Conservation (phyloP, 2,797 vertebrate genomes). For the Premnoplex brunnescens region DNA sequence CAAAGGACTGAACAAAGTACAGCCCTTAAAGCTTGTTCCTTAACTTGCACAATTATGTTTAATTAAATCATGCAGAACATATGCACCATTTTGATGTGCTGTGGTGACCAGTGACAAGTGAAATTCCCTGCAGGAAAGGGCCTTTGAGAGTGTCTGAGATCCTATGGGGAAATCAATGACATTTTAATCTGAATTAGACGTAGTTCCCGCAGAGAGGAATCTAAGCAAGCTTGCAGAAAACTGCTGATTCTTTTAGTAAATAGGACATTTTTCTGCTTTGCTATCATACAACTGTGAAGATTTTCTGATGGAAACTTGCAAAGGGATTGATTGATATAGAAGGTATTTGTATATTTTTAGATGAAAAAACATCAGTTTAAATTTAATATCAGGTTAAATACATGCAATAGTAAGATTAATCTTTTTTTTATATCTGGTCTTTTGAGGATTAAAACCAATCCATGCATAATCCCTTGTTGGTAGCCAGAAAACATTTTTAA, state of each 20-base stretch:
- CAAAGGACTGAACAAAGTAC: not conserved
- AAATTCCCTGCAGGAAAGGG: conserved; percentile 30
- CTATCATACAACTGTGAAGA: not conserved
- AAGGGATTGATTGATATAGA: not conserved
- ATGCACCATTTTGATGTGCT: not conserved
- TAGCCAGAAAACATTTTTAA: conserved; percentile 42
- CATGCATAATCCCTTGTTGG: conserved; percentile 38
- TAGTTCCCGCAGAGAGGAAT: conserved; percentile 9
- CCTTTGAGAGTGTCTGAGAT: conserved; percentile 15
- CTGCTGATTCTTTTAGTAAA: conserved; percentile 22
- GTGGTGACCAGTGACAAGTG: conserved; percentile 2
- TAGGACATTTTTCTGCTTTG: not conserved
- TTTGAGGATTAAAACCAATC: conserved; percentile 64
- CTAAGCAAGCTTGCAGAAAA: conserved; percentile 15
- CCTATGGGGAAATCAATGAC: conserved; percentile 50
- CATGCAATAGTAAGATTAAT: conserved; percentile 45
- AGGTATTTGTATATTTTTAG: not conserved
- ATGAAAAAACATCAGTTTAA: not conserved
- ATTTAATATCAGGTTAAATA: conserved; percentile 42
- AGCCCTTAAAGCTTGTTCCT: not conserved
- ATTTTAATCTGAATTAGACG: conserved; percentile 59
- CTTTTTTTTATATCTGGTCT: conserved; percentile 49
- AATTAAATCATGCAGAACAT: conserved; percentile 29
- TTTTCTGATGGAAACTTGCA: not conserved
- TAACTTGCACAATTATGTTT: conserved; percentile 14